Evolutionary conservation across 2,113 vertebrate species (phyloP), one percentile per base, ranked within the genome.

Genomic region (Amia ocellicauda): DNA sequence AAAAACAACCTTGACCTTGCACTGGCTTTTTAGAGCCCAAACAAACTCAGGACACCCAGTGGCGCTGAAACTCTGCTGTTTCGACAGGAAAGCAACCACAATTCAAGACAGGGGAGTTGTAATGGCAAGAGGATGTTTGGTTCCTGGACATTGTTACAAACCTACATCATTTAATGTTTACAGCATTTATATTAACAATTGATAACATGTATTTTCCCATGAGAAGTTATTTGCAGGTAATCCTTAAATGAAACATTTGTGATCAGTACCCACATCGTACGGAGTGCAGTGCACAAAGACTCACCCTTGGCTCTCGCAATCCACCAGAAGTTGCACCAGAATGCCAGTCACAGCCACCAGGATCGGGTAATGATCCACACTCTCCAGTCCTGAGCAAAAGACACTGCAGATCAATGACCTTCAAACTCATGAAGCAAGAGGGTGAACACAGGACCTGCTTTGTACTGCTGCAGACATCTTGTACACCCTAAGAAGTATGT

Each of bases 361-460:
- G 76, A 99, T 97, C 23, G 97, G 97, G 72, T 99, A 99, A 73
- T 99, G 97, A 83, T 98, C 97, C 59, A 99, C 97, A 0, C 94
- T 98, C 74, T 99, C 97, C 77, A 99, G 85, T 47, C 96, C 97
- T 98, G 11, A 0, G 3, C 26, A 75, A 27, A 11, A 41, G 17
- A 58, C 13, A 53, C 1, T 31, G 11, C n/a, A 1, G 31, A 7
- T 27, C 13, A 55, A 5, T 28, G 13, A 27, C 7, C 43, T 0
- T 40, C 16, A 16, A 14, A 24, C 17, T n/a, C 41, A 60, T 43
- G 19, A 7, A 45, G 2, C 14, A 53, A 4, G 41, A 2, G 20
- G 7, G n/a, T 2, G n/a, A 3, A 58, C 16, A 36, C 17, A 65
- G n/a, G n/a, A n/a, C n/a, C n/a, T n/a, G n/a, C n/a, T n/a, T n/a